A percentile compares a stretch with the other conserved stretches of the same genome.
Conservation (phyloP, 2,113 vertebrate species). For the Tetrax tetrax region DNA sequence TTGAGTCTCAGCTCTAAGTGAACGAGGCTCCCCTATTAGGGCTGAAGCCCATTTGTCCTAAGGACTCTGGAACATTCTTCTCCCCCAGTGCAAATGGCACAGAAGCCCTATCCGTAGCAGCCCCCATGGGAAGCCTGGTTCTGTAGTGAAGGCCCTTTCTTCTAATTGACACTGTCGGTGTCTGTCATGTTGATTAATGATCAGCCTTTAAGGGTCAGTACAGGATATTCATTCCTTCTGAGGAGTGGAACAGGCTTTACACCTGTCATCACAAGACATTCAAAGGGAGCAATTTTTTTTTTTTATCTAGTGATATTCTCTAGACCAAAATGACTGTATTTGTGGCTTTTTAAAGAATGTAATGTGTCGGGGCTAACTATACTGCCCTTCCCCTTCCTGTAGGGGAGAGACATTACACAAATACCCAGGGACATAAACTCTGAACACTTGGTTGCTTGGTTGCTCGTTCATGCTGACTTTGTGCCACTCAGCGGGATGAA, state of each 20-base stretch:
- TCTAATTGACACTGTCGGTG: slow-evolving; percentile 34
- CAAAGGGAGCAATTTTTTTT: not conserved
- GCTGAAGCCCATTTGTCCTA: not conserved
- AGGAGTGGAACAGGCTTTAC: slow-evolving; percentile 5
- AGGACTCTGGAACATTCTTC: not conserved
- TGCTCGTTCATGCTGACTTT: not conserved
- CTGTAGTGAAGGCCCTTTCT: not conserved
- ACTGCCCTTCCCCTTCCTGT: not conserved
- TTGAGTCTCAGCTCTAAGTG: not conserved
- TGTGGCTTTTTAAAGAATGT: not conserved
- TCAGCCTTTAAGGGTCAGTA: not conserved
- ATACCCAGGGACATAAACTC: not conserved
- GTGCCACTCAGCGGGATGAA: not conserved
- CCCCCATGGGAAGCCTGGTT: not conserved
- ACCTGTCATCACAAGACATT: not conserved
- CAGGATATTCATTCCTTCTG: not conserved
- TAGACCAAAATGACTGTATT: not conserved
- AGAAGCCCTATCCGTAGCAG: not conserved
- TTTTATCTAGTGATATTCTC: not conserved
- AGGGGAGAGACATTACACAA: not conserved
- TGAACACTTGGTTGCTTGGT: not conserved
- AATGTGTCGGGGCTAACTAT: not conserved
- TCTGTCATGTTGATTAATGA: slow-evolving; percentile 61
- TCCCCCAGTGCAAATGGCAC: not conserved
- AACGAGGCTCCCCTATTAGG: not conserved